phyloP scores from a whole-genome alignment of 2,113 vertebrate species.

The Aepyceros melampus region DNA sequence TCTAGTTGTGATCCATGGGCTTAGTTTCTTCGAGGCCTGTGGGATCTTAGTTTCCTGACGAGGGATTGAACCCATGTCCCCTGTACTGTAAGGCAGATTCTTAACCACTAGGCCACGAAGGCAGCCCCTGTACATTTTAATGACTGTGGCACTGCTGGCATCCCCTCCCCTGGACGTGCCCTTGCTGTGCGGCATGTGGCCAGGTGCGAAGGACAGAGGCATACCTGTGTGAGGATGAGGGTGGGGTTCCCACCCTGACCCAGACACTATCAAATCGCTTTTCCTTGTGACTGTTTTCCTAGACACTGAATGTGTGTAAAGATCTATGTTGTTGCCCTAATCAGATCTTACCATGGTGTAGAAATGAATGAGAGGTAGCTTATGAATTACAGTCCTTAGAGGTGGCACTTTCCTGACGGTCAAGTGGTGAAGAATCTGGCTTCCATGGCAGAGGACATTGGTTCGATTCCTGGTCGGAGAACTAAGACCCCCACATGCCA shows the following conservation, averaged over 20 bases:
- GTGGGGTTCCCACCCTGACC: neutral
- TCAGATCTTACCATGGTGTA: rapidly evolving
- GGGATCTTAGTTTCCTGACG: neutral
- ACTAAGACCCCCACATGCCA: rapidly evolving
- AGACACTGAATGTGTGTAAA: neutral
- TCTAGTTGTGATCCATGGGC: neutral
- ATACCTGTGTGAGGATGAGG: neutral
- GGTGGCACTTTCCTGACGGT: neutral
- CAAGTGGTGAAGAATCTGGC: neutral
- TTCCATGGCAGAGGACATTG: neutral
- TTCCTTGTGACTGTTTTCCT: neutral
- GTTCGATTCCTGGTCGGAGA: neutral
- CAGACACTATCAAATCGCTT: neutral
- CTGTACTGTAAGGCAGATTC: neutral
- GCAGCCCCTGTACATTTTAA: neutral
- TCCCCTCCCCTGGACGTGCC: neutral
- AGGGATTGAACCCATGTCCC: neutral
- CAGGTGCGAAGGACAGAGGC: too few relatives aligned
- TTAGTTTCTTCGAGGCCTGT: neutral
- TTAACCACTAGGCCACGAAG: neutral
- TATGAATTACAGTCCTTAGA: neutral
- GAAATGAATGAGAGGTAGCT: neutral
- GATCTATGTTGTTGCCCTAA: too few relatives aligned
- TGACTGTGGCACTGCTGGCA: rapidly evolving
- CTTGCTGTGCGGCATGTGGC: neutral